Evolutionary conservation across 2,888 invertebrate genomes (phyloP).

Genomic region (Cerceris ruficornis): DNA sequence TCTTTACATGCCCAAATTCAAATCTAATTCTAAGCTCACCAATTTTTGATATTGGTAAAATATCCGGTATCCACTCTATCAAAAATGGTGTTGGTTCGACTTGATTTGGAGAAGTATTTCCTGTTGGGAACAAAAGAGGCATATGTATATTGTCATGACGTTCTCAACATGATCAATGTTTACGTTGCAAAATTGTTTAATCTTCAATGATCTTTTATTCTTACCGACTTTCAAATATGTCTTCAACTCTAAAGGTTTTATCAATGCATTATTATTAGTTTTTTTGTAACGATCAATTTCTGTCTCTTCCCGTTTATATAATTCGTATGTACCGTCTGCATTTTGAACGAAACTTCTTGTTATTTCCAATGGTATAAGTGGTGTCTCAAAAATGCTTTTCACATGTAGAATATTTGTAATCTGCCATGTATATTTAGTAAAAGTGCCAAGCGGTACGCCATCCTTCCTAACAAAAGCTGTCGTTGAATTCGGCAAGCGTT

Average conservation of each 20-base stretch:
- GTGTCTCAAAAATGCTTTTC: constrained; percentile 88
- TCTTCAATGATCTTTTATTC: constrained; percentile 56
- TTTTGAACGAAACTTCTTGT: constrained; percentile 86
- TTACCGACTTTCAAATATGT: constrained; percentile 86
- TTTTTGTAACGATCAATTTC: constrained; percentile 79
- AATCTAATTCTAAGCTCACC: constrained; percentile 89
- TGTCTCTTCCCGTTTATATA: constrained; percentile 80
- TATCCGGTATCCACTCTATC: constrained; percentile 90
- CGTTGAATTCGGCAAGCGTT: constrained; percentile 86
- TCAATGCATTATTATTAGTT: constrained; percentile 80
- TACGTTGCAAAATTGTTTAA: not conserved
- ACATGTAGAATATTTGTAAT: constrained; percentile 88
- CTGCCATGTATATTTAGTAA: constrained; percentile 88
- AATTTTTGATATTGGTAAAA: constrained; percentile 86
- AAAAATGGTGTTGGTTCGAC: constrained; percentile 86
- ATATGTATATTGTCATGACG: not conserved
- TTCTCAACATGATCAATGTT: not conserved
- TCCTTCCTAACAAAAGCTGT: constrained; percentile 84
- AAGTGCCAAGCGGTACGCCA: constrained; percentile 86
- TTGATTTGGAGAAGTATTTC: constrained; percentile 82
- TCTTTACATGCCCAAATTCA: constrained; percentile 87
- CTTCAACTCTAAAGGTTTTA: constrained; percentile 85
- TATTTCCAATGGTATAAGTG: constrained; percentile 85
- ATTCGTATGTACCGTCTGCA: constrained; percentile 84
- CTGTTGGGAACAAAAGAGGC: constrained; percentile 44